A percentile compares a stretch with the other conserved stretches of the same genome.
Conservation (phyloP, 2,888 invertebrate genomes). For the Stramonita haemastoma region DNA sequence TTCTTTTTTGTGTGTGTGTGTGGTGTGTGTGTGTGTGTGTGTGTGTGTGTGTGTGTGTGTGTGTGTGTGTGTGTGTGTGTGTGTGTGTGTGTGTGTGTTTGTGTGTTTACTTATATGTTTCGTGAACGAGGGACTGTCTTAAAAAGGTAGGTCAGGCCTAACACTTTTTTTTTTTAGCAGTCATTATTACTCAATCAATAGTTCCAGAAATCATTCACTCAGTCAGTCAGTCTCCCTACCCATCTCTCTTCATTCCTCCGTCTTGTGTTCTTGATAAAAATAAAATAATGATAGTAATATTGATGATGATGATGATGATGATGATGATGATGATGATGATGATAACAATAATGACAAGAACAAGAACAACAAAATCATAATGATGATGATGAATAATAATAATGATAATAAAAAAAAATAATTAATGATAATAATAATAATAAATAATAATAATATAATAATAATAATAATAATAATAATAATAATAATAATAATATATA, state of each 20-base stretch:
- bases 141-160: no score
- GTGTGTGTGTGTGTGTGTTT: neutral
- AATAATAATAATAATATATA: no score
- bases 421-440: no score
- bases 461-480: no score
- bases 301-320: neutral
- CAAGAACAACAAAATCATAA: no score
- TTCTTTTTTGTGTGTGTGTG: neutral
- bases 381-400: no score
- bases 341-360: neutral
- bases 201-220: neutral
- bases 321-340: neutral
- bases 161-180: no score
- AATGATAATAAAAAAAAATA: no score
- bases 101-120: neutral
- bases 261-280: neutral
- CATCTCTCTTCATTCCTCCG: neutral
- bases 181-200: no score
- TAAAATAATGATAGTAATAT: neutral
- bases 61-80: neutral
- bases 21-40: slow-evolving; percentile 4
- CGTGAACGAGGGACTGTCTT: neutral
- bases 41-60: neutral
- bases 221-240: neutral
- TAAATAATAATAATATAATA: no score